Base-by-base conservation (phyloP, 37 sponge, comb jelly and placozoan species). In the Halichondria panicea region DNA sequence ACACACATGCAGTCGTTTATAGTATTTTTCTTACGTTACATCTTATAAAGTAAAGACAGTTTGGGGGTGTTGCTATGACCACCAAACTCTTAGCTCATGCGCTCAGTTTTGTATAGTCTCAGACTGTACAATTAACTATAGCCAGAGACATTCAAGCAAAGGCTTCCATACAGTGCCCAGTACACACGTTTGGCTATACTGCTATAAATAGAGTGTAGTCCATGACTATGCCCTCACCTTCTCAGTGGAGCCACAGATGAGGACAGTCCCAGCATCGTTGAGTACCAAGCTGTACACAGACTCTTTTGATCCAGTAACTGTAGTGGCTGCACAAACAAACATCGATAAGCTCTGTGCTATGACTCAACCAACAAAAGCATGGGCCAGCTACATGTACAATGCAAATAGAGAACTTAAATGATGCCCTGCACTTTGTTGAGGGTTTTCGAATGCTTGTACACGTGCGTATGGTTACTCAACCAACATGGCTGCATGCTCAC, bases 241-340 rank as follows among this genome's bases (percentile, higher is more conserved):
- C 56, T 95, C 99, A 0, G 99, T 92, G 18, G 88, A 87, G 1
- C 99, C 94, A 71, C 89, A 81, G 7, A 90, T 87, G 0, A 98
- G 63, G 1, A 94, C 56, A 21, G 88, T 78, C 8, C 95, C 94
- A 1, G 42, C 76, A n/a, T 80, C 75, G 42, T 87, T 86, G 63
- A 88, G 84, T 2, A 79, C 86, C 0, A 98, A 42, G 71, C 93
- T 91, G 64, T 98, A 98, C 15, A 95, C 75, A 33, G 99, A 98
- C 25, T 92, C 71, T 72, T 92, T 94, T 55, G 94, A 91, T 19
- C 99, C 99, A 11, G 66, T 32, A 22, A 94, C 66, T 37, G 65
- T 71, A 11, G 66, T 81, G 24, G 87, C 87, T 85, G 46, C 3
- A 48, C 2, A 25, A 40, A 18, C 30, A 4, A n/a, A n/a, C n/a